A percentile compares a stretch with the other conserved stretches of the same genome.
Conservation (phyloP, 1,140 invertebrate species). For the Drusus annulatus region DNA sequence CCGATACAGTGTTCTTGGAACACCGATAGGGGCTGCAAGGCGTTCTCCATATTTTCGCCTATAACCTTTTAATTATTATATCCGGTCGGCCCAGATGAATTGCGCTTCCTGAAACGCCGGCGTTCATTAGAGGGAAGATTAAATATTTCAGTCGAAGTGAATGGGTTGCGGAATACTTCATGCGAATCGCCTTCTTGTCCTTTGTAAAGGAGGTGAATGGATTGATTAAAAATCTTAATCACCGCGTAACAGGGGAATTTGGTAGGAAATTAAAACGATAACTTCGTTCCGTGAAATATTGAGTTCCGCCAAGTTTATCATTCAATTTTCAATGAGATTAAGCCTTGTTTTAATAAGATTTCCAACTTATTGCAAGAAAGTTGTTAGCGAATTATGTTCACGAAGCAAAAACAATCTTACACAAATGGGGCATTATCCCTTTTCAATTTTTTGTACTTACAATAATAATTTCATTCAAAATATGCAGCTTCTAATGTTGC, state of each 20-base stretch:
- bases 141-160: conserved; percentile 42
- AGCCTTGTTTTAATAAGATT: conserved; percentile 12
- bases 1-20: too few relatives aligned
- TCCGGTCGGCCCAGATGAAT: conserved; percentile 50
- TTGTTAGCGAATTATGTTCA: background rate
- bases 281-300: conserved; percentile 38
- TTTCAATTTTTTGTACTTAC: too few relatives aligned
- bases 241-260: conserved; percentile 15
- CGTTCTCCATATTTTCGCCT: conserved; percentile 56
- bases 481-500: too few relatives aligned
- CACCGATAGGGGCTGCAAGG: background rate
- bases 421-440: too few relatives aligned
- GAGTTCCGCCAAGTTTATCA: conserved; percentile 25
- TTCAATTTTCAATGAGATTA: conserved; percentile 23
- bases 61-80: conserved; percentile 60
- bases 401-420: too few relatives aligned
- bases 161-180: conserved; percentile 37
- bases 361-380: conserved; percentile 16
- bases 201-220: conserved; percentile 44
- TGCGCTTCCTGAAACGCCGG: conserved; percentile 44
- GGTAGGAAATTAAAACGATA: conserved; percentile 33
- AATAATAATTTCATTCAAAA: too few relatives aligned
- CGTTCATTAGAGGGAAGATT: conserved; percentile 45
- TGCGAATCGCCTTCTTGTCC: conserved; percentile 15
- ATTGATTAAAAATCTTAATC: conserved; percentile 54